These are phyloP conservation scores for Cheumatopsyche charites DNA, from an alignment of 1,140 invertebrate genomes.

Conservation along the genomic window DNA sequence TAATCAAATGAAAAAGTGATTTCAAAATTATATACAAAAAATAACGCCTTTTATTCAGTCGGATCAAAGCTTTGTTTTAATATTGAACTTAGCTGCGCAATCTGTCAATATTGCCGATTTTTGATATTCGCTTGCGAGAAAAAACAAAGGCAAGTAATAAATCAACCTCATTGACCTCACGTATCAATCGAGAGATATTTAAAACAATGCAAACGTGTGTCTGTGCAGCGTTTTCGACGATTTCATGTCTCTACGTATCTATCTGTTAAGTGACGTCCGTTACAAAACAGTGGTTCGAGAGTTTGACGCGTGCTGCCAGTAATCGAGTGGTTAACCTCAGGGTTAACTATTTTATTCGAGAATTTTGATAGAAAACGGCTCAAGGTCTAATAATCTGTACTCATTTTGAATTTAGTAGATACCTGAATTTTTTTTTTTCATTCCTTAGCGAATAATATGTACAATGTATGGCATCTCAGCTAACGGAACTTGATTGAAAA, in stretches of 20 bases:
- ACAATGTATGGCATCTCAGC: not conserved
- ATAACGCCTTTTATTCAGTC: not conserved
- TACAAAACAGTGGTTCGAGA: constrained; percentile 7
- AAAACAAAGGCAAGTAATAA: constrained; percentile 14
- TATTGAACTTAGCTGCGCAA: not conserved
- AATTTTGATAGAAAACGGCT: constrained; percentile 24
- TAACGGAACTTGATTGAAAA: not conserved
- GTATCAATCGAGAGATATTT: constrained; percentile 21
- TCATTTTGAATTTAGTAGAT: no score
- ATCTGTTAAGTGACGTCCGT: constrained; percentile 17
- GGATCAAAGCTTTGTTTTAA: constrained; percentile 5
- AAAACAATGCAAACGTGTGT: constrained; percentile 9
- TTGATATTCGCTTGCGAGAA: not conserved
- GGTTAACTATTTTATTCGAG: constrained; percentile 11
- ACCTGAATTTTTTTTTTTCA: constrained; percentile 5
- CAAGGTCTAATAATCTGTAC: constrained; percentile 6
- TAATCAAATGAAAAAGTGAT: no score
- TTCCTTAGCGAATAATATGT: not conserved
- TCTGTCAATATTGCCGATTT: constrained; percentile 2
- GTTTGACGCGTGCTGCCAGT: not conserved
- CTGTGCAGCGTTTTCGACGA: not conserved
- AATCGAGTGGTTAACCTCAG: constrained; percentile 31
- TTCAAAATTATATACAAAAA: no score
- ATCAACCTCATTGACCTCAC: constrained; percentile 29
- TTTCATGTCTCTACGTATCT: not conserved